phyloP scores from a whole-genome alignment of 2,888 invertebrate genomes.

The Chrysodeixis includens region DNA sequence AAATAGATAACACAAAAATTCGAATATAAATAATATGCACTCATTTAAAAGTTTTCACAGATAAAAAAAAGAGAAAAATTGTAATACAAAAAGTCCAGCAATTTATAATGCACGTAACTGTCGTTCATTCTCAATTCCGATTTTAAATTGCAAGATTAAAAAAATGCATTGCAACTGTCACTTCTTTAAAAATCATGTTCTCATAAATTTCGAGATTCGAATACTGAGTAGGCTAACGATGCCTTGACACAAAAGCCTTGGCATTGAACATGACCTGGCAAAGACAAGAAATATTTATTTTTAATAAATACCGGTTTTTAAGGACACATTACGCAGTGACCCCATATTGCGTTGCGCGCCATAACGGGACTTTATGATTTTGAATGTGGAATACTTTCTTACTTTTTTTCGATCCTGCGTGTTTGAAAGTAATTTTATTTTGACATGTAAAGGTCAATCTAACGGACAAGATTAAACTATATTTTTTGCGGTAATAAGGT shows the following conservation, averaged over 20 bases:
- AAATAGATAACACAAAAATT: no score
- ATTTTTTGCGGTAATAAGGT: no score
- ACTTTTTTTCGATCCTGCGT: no score
- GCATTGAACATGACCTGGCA: neutral
- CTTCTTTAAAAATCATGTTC: neutral
- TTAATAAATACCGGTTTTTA: constrained; percentile 6
- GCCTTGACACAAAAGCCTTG: neutral
- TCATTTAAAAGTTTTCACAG: no score
- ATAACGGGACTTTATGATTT: neutral
- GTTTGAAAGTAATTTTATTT: no score
- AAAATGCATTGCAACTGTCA: neutral
- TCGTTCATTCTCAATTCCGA: neutral
- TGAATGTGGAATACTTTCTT: neutral
- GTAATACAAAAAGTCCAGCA: neutral
- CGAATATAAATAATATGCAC: no score
- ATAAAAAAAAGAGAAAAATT: no score
- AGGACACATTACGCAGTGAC: neutral
- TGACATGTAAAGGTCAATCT: no score
- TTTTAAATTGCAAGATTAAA: neutral
- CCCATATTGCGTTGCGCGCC: neutral
- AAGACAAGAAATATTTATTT: neutral
- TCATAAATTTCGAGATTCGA: neutral
- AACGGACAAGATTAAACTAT: no score
- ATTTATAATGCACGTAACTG: neutral
- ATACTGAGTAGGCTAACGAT: neutral